Percentiles rank a stretch among this genome's conserved stretches.
Evolutionary conservation across 2,888 invertebrate genomes (phyloP).

Genomic region (Tipula unca): DNA sequence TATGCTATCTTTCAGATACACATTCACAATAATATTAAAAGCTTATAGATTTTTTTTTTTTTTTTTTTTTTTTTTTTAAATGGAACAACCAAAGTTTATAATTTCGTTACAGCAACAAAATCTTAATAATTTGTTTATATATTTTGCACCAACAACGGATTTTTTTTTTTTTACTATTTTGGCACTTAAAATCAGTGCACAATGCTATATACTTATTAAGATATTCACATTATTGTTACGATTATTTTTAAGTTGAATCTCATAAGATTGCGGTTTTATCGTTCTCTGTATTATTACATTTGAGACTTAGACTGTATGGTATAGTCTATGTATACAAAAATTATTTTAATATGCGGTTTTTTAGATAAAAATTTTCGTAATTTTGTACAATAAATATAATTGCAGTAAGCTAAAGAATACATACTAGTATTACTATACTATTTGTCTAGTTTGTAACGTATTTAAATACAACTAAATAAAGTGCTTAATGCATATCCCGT

Average conservation of each 20-base stretch:
- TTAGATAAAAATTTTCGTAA: background rate
- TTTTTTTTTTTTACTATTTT: background rate
- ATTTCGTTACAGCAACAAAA: background rate
- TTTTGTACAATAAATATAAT: background rate
- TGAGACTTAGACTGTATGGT: background rate
- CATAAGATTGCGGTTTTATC: conserved; percentile 14
- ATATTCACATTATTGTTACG: background rate
- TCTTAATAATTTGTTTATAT: background rate
- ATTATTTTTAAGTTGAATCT: background rate
- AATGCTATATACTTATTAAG: background rate
- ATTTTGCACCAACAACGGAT: background rate
- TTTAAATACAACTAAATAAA: background rate
- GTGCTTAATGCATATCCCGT: background rate
- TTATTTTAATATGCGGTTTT: background rate
- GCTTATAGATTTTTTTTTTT: background rate
- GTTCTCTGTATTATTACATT: background rate
- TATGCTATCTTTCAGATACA: conserved; percentile 8
- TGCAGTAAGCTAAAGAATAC: background rate
- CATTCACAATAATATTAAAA: conserved; percentile 14
- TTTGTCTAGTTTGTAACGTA: background rate
- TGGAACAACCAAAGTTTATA: background rate
- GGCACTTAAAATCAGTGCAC: background rate
- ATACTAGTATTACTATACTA: background rate
- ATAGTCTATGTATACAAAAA: background rate
- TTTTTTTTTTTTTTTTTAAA: background rate